These are phyloP conservation scores for Stigmatopora nigra DNA, from an alignment of 2,113 vertebrate genomes.

Conservation along the genomic window DNA sequence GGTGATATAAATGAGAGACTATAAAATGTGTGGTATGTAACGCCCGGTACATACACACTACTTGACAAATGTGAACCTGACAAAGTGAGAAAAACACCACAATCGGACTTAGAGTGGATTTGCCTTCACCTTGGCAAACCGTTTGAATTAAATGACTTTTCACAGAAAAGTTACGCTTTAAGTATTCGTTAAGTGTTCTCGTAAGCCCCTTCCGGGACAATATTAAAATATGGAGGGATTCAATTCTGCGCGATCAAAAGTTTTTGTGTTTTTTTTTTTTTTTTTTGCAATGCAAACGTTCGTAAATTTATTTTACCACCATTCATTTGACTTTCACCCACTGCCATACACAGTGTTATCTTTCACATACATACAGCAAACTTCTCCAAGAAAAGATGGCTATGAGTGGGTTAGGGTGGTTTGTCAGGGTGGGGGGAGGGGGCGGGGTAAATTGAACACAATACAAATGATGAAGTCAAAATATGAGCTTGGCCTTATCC, in stretches of 20 bases:
- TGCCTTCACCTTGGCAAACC: neutral
- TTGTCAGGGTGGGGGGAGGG: slow-evolving; percentile 1
- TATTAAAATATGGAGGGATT: neutral
- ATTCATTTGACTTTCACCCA: slow-evolving; percentile 51
- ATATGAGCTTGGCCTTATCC: slow-evolving; percentile 50
- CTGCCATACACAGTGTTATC: slow-evolving; percentile 39
- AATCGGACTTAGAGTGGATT: neutral
- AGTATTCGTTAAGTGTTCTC: neutral
- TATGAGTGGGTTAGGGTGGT: slow-evolving; percentile 18
- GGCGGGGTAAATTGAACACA: slow-evolving; percentile 44
- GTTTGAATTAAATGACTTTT: neutral
- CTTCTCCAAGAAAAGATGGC: slow-evolving; percentile 42
- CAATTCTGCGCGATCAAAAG: neutral
- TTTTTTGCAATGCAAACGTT: neutral
- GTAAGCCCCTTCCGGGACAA: neutral
- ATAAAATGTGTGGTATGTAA: neutral
- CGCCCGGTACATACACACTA: neutral
- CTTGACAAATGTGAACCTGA: neutral
- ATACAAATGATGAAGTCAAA: slow-evolving; percentile 68
- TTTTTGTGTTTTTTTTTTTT: no score
- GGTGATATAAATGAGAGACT: neutral
- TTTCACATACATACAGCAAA: slow-evolving; percentile 41
- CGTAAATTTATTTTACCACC: neutral
- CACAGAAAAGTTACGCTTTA: neutral
- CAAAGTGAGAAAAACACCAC: neutral